Evolutionary conservation across 2,113 vertebrate species (phyloP).

Genomic region (Larimichthys polyactis): DNA sequence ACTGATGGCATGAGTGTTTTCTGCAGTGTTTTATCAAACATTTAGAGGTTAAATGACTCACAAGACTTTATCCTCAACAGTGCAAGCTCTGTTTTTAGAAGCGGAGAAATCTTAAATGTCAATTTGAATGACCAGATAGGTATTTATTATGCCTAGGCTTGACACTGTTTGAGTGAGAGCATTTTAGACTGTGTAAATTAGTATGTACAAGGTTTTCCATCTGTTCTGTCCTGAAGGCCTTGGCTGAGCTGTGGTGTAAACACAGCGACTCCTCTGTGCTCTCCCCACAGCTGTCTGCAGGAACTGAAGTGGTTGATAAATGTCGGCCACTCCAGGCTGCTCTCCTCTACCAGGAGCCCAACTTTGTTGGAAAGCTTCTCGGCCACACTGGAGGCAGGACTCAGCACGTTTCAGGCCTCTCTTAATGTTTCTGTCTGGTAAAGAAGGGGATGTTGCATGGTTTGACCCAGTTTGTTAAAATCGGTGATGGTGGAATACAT

Average conservation of each 20-base stretch:
- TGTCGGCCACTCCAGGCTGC: slow-evolving; percentile 63
- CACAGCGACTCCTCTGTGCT: slow-evolving; percentile 63
- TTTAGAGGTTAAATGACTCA: neutral
- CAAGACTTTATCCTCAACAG: neutral
- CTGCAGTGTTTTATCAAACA: neutral
- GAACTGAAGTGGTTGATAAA: slow-evolving; percentile 78
- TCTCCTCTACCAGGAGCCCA: slow-evolving; percentile 28
- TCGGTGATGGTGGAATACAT: neutral
- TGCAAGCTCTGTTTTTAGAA: neutral
- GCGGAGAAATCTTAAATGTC: neutral
- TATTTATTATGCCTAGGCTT: neutral
- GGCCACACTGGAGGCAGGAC: slow-evolving; percentile 9
- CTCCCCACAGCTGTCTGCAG: slow-evolving; percentile 70
- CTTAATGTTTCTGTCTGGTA: slow-evolving; percentile 26
- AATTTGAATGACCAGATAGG: slow-evolving; percentile 10
- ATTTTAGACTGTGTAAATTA: slow-evolving; percentile 49
- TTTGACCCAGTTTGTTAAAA: neutral
- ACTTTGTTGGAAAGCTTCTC: slow-evolving; percentile 30
- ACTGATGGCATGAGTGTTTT: neutral
- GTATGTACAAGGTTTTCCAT: slow-evolving; percentile 46
- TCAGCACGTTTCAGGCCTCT: slow-evolving; percentile 20
- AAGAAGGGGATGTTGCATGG: neutral
- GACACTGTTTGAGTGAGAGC: slow-evolving; percentile 27
- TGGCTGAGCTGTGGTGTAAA: slow-evolving; percentile 68
- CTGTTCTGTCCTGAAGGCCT: slow-evolving; percentile 62